Base-by-base conservation (phyloP, 2,888 invertebrate species). In the Limenitis camilla region DNA sequence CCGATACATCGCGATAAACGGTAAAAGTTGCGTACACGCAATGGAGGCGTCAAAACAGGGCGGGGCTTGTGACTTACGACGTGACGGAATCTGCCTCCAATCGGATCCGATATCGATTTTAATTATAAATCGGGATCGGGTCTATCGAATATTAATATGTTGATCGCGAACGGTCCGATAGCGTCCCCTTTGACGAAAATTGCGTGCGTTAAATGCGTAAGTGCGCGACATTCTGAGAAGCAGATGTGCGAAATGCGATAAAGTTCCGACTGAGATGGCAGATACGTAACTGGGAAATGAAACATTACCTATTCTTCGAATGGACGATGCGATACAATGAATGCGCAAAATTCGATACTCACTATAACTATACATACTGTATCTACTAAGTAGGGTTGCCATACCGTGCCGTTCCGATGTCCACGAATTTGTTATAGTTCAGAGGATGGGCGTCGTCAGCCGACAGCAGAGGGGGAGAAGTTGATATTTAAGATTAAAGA, bases 41-140 rank as follows among this genome's bases (percentile, higher is more conserved):
- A 64, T 81, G 80, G 77, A 83, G 85, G 85, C 85, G 85, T 84
- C 80, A 81, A 84, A 84, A 84, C 83, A 79, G 77, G 85, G 85
- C 83, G 85, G 79, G 67, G 72, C 79, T 72, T 74, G 72, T 78
- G 82, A 83, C 81, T 79, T 76, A 76, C 76, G 78, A 82, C 83
- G 83, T 83, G 82, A 83, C 81, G 82, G 81, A 80, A 82, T 82
- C 81, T 79, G 74, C 76, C 68, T 69, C 81, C 83, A 83, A 84
- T 84, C 83, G 74, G 66, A 82, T 78, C 76, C 75, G 55, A 84
- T 85, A 82, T 82, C 81, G 74, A 80, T 83, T 83, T 83, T 84
- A 85, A 85, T 85, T 85, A 85, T 84, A 83, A 84, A 82, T 83
- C 81, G 81, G 77, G 49, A 78, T 73, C 78, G 74, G 69, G 72